A percentile compares a stretch with the other conserved stretches of the same genome.
Evolutionary conservation across 2,797 vertebrate genomes (phyloP).

Genomic region (Crocodylus rhombifer): DNA sequence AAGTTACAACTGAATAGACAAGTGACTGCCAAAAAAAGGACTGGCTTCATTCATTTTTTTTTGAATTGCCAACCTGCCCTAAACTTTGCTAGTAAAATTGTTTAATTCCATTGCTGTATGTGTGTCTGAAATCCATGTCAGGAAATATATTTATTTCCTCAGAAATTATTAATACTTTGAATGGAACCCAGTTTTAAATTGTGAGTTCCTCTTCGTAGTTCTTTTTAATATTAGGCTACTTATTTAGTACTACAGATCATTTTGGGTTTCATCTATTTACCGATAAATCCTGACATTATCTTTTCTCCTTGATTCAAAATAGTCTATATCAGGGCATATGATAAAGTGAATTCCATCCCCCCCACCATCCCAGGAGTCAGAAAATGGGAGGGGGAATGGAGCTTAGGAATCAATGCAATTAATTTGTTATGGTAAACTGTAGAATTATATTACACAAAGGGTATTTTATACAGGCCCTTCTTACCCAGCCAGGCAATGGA

Average conservation of each 20-base stretch:
- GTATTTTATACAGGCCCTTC: too few species aligned
- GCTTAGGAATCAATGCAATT: background rate
- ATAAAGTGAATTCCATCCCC: background rate
- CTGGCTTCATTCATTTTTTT: background rate
- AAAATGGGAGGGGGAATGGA: background rate
- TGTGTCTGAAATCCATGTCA: background rate
- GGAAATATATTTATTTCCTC: background rate
- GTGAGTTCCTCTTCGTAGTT: background rate
- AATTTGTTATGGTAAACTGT: background rate
- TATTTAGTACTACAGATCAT: background rate
- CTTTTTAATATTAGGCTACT: background rate
- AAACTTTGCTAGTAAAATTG: constrained; percentile 29
- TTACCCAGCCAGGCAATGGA: too few species aligned
- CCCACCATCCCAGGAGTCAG: background rate
- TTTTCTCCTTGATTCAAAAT: accelerated
- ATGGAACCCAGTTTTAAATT: background rate
- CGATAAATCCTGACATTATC: background rate
- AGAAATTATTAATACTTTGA: background rate
- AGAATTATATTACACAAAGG: too few species aligned
- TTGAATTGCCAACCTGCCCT: background rate
- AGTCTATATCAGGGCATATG: background rate
- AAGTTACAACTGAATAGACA: constrained; percentile 4
- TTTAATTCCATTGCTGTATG: background rate
- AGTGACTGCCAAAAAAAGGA: background rate
- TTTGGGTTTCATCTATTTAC: background rate